phyloP scores from a whole-genome alignment of 2,888 invertebrate genomes.

The Philopedon plagiatum region DNA sequence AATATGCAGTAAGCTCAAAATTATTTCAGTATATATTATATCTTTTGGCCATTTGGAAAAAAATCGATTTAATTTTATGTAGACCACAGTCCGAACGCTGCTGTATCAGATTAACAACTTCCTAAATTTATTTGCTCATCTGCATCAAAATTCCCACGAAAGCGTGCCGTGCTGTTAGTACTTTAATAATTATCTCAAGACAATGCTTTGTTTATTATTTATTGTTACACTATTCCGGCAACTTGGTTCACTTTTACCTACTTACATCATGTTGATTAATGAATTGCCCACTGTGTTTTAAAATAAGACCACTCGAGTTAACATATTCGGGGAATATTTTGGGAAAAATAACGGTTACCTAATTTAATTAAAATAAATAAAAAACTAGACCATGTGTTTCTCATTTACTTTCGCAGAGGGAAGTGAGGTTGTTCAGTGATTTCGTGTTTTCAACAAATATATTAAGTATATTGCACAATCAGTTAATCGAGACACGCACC shows the following conservation, averaged over 20 bases:
- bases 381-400: no score
- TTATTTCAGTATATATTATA: no score
- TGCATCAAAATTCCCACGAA: slow-evolving; percentile 2
- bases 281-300: not conserved
- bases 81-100: no score
- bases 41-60: no score
- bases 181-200: slow-evolving; percentile 9
- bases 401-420: no score
- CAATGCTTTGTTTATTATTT: not conserved
- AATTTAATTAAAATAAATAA: no score
- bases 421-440: no score
- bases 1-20: no score
- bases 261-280: slow-evolving; percentile 9
- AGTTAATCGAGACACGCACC: no score
- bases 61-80: not conserved
- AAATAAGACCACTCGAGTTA: not conserved
- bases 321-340: not conserved
- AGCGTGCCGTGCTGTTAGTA: not conserved
- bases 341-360: not conserved
- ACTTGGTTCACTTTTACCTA: slow-evolving; percentile 14
- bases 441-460: no score
- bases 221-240: slow-evolving; percentile 17
- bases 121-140: not conserved
- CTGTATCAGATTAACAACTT: not conserved
- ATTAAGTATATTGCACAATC: no score